Conservation (phyloP, 2,888 invertebrate genomes). For the Apantesis nais region DNA sequence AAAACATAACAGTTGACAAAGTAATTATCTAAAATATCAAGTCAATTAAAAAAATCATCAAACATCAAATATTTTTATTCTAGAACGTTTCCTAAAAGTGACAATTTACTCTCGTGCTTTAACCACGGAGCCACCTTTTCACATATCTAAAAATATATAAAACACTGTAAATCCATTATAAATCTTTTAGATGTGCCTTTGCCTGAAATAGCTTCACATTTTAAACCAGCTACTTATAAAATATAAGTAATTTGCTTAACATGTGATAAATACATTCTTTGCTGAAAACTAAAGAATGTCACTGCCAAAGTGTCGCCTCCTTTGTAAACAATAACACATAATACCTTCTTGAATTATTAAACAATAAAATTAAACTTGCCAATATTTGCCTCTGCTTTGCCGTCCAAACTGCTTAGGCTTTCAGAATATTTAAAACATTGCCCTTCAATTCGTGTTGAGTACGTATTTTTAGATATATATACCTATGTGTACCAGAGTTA, state of each 20-base stretch:
- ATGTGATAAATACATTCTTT: slow-evolving; percentile 37
- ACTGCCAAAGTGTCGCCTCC: slow-evolving; percentile 32
- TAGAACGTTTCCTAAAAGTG: neutral
- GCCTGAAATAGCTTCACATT: slow-evolving; percentile 18
- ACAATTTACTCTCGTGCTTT: neutral
- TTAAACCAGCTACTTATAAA: slow-evolving; percentile 17
- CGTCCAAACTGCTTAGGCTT: slow-evolving; percentile 55
- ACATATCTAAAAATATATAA: slow-evolving; percentile 27
- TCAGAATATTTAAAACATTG: slow-evolving; percentile 13
- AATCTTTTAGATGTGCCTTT: slow-evolving; percentile 45
- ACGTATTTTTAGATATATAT: neutral
- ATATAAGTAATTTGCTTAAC: slow-evolving; percentile 9
- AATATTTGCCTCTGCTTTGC: slow-evolving; percentile 55
- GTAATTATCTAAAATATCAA: neutral
- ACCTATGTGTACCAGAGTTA: neutral
- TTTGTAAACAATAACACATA: neutral
- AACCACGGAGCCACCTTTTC: slow-evolving; percentile 21
- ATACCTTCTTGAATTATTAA: neutral
- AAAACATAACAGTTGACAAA: neutral
- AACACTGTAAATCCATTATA: slow-evolving; percentile 18
- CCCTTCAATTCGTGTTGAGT: neutral
- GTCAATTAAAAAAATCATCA: slow-evolving; percentile 7
- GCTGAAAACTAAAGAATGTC: slow-evolving; percentile 41
- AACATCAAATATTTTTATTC: neutral
- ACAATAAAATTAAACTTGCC: slow-evolving; percentile 24